Conservation (phyloP, 2,797 vertebrate genomes). For the Eospalax fontanierii region DNA sequence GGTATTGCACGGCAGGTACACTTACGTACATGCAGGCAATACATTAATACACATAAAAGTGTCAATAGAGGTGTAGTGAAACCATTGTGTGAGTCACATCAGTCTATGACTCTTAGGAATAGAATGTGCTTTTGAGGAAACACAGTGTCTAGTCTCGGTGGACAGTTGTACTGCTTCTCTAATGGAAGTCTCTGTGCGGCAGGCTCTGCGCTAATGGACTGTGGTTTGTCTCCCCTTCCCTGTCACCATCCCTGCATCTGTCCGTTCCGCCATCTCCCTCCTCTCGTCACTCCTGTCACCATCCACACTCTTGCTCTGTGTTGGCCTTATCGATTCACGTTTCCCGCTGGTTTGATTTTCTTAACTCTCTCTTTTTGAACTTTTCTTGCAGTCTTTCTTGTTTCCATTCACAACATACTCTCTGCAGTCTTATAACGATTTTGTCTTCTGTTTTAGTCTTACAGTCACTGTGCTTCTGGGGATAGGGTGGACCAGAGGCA, state of each 20-base stretch:
- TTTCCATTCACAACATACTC: background rate
- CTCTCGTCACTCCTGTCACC: background rate
- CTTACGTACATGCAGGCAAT: no score
- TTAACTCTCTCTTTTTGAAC: background rate
- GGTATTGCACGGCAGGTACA: no score
- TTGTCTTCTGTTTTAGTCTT: no score
- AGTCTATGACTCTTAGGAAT: background rate
- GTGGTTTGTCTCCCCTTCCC: background rate
- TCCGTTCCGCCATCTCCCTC: background rate
- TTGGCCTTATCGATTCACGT: background rate
- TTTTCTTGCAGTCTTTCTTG: background rate
- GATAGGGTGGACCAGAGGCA: background rate
- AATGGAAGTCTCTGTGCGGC: background rate
- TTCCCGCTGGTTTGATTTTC: background rate
- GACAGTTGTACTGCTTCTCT: rapidly evolving
- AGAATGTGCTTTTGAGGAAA: background rate
- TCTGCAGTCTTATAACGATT: background rate
- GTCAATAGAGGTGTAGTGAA: background rate
- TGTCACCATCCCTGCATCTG: no score
- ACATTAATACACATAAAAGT: no score
- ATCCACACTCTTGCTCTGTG: rapidly evolving
- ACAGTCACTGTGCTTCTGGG: background rate
- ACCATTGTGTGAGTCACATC: background rate
- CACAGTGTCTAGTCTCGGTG: background rate
- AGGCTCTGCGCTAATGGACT: no score